A percentile compares a stretch with the other conserved stretches of the same genome.
Conservation (phyloP, 2,797 vertebrate genomes). For the Fistularia tabacaria region DNA sequence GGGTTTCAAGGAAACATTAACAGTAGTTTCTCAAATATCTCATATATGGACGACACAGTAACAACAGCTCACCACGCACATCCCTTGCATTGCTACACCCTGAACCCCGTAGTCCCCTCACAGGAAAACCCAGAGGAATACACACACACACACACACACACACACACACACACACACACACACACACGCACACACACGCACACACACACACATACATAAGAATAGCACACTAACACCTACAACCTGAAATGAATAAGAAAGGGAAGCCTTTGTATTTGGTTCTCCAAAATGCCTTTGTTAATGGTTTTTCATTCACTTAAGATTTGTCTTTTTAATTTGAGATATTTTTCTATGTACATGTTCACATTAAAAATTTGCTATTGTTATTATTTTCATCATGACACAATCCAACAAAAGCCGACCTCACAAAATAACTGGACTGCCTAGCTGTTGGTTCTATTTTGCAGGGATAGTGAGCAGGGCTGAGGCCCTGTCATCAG, state of each 20-base stretch:
- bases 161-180: conserved; percentile 4
- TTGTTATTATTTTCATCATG: conserved; percentile 55
- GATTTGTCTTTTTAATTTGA: conserved; percentile 67
- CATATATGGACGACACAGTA: conserved; percentile 52
- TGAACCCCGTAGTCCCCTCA: conserved; percentile 36
- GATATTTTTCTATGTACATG: conserved; percentile 63
- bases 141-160: conserved; percentile 25
- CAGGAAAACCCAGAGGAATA: conserved; percentile 37
- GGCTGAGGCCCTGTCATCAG: conserved; percentile 54
- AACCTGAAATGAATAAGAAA: conserved; percentile 55
- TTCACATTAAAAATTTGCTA: conserved; percentile 52
- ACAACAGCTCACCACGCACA: conserved; percentile 51
- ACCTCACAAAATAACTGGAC: conserved; percentile 82
- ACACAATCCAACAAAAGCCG: conserved; percentile 60
- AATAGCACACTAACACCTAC: conserved; percentile 39
- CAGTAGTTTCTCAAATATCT: conserved; percentile 63
- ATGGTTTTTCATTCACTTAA: conserved; percentile 72
- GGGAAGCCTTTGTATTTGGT: conserved; percentile 71
- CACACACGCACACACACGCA: conserved; percentile 1
- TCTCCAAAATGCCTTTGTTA: conserved; percentile 70
- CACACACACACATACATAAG: conserved; percentile 5
- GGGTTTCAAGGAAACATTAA: conserved; percentile 28
- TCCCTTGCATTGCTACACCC: conserved; percentile 56
- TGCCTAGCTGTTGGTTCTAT: conserved; percentile 74
- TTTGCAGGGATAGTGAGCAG: conserved; percentile 70